Evolutionary conservation across 2,797 vertebrate genomes (phyloP), one percentile per base, ranked within the genome.

Genomic region (Chelonia mydas): DNA sequence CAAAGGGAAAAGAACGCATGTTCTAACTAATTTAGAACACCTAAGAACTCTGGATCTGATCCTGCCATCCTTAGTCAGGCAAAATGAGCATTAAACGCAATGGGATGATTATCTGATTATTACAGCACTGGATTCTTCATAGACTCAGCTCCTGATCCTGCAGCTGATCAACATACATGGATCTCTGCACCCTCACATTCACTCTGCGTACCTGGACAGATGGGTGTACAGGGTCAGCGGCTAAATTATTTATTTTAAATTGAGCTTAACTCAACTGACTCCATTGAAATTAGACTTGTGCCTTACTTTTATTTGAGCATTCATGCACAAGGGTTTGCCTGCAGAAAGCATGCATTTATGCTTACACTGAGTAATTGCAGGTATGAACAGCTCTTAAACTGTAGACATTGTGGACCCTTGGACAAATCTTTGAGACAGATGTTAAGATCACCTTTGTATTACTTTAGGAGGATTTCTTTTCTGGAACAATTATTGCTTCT

Each of bases 11-110:
- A 89, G 74, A 92, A 47, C 28, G 68, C 1, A 28, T 49, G 37
- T 81, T 94, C 86, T 92, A 83, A 92, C 85, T 12, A 83, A 51
- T 47, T 37, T 79, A 37, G n/a, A 65, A 17, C 61, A 65, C 61
- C 15, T 8, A 65, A n/a, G 33, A n/a, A n/a, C 15, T 19, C 31
- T 65, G 33, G 61, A 17, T 65, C 61, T 65, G 6, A 65, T 16
- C 28, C 7, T 65, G 61, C 33, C 61, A n/a, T n/a, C 31, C n/a
- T 65, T 33, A n/a, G 15, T 65, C 61, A 65, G 13, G 33, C 61
- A 65, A n/a, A 65, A 65, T 33, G 16, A n/a, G 7, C 33, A n/a
- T 65, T 65, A 65, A 65, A 65, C 15, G 19, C 15, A 65, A 19
- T n/a, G 33, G 33, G 33, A 65, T 65, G 61, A n/a, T 57, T n/a